These are phyloP conservation scores for Larimichthys polyactis DNA, from an alignment of 2,113 vertebrate genomes.

Conservation along the genomic window DNA sequence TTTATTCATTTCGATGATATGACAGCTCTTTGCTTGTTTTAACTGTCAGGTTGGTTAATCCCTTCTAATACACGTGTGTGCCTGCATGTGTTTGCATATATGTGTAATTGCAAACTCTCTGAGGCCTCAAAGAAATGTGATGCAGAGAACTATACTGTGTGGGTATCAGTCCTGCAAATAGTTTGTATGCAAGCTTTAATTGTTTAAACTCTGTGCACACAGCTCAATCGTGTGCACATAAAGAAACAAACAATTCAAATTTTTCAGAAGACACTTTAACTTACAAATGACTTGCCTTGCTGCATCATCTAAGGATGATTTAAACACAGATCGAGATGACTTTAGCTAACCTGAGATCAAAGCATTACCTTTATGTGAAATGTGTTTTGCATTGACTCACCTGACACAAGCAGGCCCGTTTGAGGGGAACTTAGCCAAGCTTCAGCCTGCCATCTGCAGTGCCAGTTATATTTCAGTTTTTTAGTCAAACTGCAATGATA, in stretches of 20 bases:
- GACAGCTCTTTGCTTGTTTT: not conserved
- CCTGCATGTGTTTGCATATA: not conserved
- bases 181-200: not conserved
- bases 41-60: not conserved
- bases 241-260: not conserved
- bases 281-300: not conserved
- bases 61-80: constrained; percentile 11
- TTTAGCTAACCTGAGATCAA: not conserved
- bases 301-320: not conserved
- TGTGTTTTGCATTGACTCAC: not conserved
- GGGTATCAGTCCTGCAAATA: constrained; percentile 6
- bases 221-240: not conserved
- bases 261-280: not conserved
- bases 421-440: not conserved
- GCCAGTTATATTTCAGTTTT: not conserved
- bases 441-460: not conserved
- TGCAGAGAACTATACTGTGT: not conserved
- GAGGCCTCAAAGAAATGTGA: constrained; percentile 29
- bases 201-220: not conserved
- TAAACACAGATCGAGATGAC: not conserved
- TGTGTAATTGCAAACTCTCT: not conserved
- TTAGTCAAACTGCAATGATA: constrained; percentile 20
- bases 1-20: constrained; percentile 10
- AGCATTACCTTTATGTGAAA: not conserved
- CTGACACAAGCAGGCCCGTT: not conserved